phyloP scores from a whole-genome alignment of 2,113 vertebrate genomes.

The Calyptomena viridis region DNA sequence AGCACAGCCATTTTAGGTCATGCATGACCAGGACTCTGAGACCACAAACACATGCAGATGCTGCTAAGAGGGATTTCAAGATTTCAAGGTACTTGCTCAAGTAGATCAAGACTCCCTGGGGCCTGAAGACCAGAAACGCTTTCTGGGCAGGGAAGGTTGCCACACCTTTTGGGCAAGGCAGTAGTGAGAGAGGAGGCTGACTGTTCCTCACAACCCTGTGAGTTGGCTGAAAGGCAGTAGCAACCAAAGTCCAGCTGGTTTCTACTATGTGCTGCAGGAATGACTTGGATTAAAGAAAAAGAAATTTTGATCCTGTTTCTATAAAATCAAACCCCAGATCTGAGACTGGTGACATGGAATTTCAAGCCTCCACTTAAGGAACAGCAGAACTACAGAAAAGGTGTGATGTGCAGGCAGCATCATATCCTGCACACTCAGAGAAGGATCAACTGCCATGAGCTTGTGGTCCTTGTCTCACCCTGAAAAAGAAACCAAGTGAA shows the following conservation, averaged over 20 bases:
- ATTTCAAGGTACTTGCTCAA: background rate
- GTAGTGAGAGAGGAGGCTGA: background rate
- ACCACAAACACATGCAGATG: background rate
- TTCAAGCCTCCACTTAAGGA: background rate
- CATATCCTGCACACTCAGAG: background rate
- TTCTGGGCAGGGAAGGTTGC: background rate
- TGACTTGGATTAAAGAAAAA: no score
- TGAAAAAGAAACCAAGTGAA: background rate
- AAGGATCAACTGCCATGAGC: background rate
- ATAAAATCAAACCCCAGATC: background rate
- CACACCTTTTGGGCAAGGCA: background rate
- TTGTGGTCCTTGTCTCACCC: background rate
- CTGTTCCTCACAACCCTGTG: background rate
- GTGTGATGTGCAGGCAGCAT: background rate
- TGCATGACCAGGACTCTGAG: background rate
- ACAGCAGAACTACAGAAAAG: background rate
- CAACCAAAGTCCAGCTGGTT: background rate
- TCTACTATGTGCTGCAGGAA: background rate
- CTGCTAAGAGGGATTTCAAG: background rate
- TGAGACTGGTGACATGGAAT: rapidly evolving
- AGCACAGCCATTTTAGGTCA: no score
- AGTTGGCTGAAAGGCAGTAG: background rate
- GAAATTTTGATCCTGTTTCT: background rate
- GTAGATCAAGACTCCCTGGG: background rate
- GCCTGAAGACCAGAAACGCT: background rate